Evolutionary conservation across 2,797 vertebrate species (phyloP).

Genomic region (Delichon dasypus): DNA sequence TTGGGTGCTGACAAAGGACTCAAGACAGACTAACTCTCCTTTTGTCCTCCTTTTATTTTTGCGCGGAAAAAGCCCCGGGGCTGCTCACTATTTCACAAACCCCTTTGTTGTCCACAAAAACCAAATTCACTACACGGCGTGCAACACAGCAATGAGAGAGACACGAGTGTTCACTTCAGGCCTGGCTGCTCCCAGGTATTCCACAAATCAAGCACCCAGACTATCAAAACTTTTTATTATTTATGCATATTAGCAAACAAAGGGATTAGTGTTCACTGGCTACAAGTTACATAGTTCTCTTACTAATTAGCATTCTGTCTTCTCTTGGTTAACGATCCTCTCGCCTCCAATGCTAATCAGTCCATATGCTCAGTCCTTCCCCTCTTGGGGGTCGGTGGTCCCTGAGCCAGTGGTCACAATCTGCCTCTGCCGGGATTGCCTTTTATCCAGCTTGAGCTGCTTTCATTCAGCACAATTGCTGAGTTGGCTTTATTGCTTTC

Average conservation of each 20-base stretch:
- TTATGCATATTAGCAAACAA: neutral
- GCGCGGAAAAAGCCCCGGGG: fast-evolving
- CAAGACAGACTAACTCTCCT: neutral
- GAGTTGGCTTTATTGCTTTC: neutral
- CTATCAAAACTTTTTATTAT: neutral
- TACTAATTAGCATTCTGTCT: neutral
- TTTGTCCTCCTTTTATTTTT: neutral
- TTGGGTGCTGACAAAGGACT: neutral
- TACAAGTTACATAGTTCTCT: neutral
- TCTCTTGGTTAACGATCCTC: neutral
- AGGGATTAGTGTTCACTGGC: neutral
- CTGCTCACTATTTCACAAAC: neutral
- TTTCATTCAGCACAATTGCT: neutral
- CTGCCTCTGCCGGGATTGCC: neutral
- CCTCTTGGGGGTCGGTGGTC: neutral
- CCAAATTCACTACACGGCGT: fast-evolving
- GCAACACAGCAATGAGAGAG: neutral
- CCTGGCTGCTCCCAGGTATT: neutral
- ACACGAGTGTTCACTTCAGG: neutral
- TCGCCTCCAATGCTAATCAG: neutral
- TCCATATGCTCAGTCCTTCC: neutral
- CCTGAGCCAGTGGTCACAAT: too few species aligned
- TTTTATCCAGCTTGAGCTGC: neutral
- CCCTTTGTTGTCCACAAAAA: neutral
- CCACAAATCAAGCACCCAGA: neutral